These are phyloP conservation scores for Erebia ligea DNA, from an alignment of 2,888 invertebrate genomes.

Conservation along the genomic window DNA sequence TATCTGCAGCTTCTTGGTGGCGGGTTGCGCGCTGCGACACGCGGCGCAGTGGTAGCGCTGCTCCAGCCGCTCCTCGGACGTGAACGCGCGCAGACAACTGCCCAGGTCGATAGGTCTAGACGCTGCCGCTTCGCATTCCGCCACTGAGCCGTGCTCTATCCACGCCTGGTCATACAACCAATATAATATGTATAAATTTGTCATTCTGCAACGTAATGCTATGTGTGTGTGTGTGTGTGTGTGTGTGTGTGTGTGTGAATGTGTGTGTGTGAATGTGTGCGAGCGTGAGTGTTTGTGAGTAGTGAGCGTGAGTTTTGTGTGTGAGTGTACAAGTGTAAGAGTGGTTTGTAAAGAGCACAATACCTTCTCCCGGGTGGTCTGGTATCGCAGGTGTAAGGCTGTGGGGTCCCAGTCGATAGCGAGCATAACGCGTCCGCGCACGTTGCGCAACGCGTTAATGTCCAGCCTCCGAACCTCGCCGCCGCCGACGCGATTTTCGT, in stretches of 20 bases:
- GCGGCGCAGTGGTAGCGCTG: slow-evolving; percentile 93
- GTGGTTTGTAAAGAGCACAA: slow-evolving; percentile 28
- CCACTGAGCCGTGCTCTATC: slow-evolving; percentile 90
- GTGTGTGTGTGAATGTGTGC: no score
- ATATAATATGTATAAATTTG: no score
- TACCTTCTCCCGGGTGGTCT: slow-evolving; percentile 89
- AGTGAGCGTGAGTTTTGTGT: no score
- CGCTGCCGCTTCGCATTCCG: slow-evolving; percentile 86
- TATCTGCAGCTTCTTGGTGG: slow-evolving; percentile 95
- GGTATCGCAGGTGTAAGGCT: slow-evolving; percentile 94
- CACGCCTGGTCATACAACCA: slow-evolving; percentile 80
- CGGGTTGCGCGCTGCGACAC: slow-evolving; percentile 92
- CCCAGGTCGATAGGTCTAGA: slow-evolving; percentile 93
- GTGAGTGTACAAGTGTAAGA: no score
- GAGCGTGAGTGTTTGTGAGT: no score
- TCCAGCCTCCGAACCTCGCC: slow-evolving; percentile 48
- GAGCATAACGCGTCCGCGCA: slow-evolving; percentile 65
- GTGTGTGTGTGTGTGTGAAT: no score
- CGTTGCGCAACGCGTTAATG: slow-evolving; percentile 43
- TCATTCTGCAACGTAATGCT: no score
- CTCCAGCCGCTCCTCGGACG: slow-evolving; percentile 92
- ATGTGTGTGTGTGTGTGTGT: no score
- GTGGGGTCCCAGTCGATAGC: slow-evolving; percentile 98
- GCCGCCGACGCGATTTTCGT: slow-evolving; percentile 43
- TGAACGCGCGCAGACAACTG: slow-evolving; percentile 94